Conservation (phyloP, 2,888 invertebrate species). For the Sarcophaga caerulescens region DNA sequence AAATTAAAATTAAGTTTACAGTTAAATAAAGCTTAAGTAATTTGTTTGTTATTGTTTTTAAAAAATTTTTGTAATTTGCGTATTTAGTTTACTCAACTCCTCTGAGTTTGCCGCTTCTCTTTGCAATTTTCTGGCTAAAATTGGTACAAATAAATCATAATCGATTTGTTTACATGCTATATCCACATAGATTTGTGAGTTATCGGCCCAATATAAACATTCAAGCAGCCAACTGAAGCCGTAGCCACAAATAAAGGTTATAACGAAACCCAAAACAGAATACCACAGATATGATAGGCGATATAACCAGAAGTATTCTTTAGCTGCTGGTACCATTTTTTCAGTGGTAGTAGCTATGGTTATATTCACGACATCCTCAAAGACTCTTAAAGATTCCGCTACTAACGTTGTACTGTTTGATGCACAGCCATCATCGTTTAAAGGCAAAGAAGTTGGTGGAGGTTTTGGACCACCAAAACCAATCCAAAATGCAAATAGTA, state of each 20-base stretch:
- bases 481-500: conserved; percentile 89
- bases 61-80: background rate
- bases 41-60: background rate
- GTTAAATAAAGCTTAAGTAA: background rate
- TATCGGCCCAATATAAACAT: conserved; percentile 76
- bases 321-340: conserved; percentile 38
- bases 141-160: conserved; percentile 84
- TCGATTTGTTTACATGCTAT: conserved; percentile 80
- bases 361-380: conserved; percentile 23
- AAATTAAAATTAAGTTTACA: background rate
- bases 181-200: conserved; percentile 76
- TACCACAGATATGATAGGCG: conserved; percentile 89
- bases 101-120: conserved; percentile 61
- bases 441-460: conserved; percentile 82
- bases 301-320: conserved; percentile 83
- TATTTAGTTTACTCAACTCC: conserved; percentile 72
- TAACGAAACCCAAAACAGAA: conserved; percentile 82
- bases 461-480: conserved; percentile 92
- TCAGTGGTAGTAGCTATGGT: conserved; percentile 20
- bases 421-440: conserved; percentile 83
- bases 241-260: conserved; percentile 83
- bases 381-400: conserved; percentile 60
- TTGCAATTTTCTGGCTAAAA: conserved; percentile 81
- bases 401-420: conserved; percentile 38
- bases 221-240: conserved; percentile 81